Evolutionary conservation across 2,113 vertebrate genomes (phyloP).

Genomic region (Microcebus jonahi): DNA sequence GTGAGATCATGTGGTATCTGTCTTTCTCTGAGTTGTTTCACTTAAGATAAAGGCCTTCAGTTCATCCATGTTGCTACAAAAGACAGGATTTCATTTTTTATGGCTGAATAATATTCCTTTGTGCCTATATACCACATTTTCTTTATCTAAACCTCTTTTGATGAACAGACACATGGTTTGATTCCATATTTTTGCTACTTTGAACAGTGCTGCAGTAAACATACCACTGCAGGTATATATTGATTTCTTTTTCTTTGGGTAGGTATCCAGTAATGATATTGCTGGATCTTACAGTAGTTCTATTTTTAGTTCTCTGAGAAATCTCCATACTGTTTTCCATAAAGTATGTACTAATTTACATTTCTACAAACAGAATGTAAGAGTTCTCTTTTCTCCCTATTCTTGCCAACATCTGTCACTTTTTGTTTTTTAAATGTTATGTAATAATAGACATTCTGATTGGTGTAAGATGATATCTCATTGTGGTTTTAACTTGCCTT

Average conservation of each 20-base stretch:
- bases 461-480: not conserved
- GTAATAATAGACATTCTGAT: not conserved
- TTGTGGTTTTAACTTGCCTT: not conserved
- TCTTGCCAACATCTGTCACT: not conserved
- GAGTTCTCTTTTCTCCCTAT: not conserved
- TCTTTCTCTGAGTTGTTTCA: too few relatives aligned
- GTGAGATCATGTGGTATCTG: too few relatives aligned
- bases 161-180: not conserved
- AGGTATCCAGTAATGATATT: not conserved
- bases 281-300: not conserved
- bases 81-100: too few relatives aligned
- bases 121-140: not conserved
- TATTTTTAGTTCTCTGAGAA: not conserved
- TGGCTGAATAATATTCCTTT: too few relatives aligned
- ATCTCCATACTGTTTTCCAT: not conserved
- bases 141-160: not conserved
- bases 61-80: too few relatives aligned
- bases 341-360: not conserved
- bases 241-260: not conserved
- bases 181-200: not conserved
- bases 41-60: too few relatives aligned
- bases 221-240: not conserved
- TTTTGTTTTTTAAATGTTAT: too few relatives aligned
- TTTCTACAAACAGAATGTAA: not conserved
- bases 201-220: not conserved